Base-by-base conservation (phyloP, 2,113 vertebrate genomes). In the Cryptotis parvus region DNA sequence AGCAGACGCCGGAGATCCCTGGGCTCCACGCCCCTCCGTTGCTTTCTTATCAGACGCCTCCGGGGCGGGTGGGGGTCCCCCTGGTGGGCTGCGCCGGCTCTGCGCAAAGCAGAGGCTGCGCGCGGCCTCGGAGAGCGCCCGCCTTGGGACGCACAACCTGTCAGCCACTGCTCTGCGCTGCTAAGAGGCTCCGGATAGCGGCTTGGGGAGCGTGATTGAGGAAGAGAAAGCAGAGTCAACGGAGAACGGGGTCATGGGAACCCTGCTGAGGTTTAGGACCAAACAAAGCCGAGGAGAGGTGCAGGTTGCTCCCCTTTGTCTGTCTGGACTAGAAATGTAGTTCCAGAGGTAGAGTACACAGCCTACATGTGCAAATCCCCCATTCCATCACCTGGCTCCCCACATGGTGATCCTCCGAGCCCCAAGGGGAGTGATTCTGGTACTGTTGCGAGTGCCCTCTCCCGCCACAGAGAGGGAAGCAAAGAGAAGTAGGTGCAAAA, bases 11-110 rank as follows among this genome's bases (percentile, higher is more conserved):
- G 9, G 16, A 33, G 12, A 65, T 69, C 85, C 88, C 52, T 70
- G 5, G 1, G 49, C 70, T 84, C 91, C 94, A 70, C 84, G 87
- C 90, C 95, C 93, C 92, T 89, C 11, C 27, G 0, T 2, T 14
- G 55, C 69, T 95, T 61, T 84, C 88, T 84, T 39, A 55, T 68
- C 84, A 49, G 66, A 29, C 0, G 49, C 75, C 65, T n/a, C 81
- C 83, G 0, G 79, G 76, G 70, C 9, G 52, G 91, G 95, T 68
- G 68, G 79, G 94, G 96, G 94, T 96, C 96, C 96, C 96, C 93
- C 96, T 97, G 96, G 96, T 76, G 96, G 95, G 95, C 96, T 77
- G 81, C 43, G 43, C 69, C 0, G 33, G 87, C 35, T 69, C 89
- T 95, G 92, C 94, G 69, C 66, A 29, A 81, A 37, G 31, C 83